These are phyloP conservation scores for Scaeva pyrastri DNA, from an alignment of 2,888 invertebrate species.

Conservation along the genomic window DNA sequence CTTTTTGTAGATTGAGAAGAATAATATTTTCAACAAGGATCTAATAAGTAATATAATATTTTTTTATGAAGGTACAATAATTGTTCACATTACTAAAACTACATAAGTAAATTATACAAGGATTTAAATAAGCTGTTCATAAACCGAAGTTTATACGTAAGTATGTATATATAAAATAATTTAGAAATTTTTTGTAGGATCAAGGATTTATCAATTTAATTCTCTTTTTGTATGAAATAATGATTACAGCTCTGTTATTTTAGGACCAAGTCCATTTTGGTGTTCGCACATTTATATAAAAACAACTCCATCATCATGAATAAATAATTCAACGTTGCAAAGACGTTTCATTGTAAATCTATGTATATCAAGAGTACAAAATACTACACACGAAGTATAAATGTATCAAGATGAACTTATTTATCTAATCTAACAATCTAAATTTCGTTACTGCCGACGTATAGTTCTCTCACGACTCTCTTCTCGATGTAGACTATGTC, in stretches of 20 bases:
- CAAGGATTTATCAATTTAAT: constrained; percentile 22
- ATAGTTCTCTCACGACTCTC: constrained; percentile 88
- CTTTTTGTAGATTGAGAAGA: constrained; percentile 27
- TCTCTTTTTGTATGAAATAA: constrained; percentile 29
- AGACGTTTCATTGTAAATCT: constrained; percentile 41
- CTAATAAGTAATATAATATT: constrained; percentile 63
- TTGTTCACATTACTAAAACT: constrained; percentile 39
- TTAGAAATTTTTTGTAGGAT: constrained; percentile 36
- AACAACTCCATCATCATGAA: constrained; percentile 52
- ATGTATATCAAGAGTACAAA: constrained; percentile 70
- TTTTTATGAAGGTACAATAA: constrained; percentile 62
- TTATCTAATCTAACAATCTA: constrained; percentile 36
- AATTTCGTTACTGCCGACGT: constrained; percentile 81
- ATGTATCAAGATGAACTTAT: constrained; percentile 49
- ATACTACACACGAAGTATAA: constrained; percentile 60
- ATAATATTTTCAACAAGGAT: constrained; percentile 55
- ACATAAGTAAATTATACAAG: constrained; percentile 56
- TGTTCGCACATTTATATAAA: constrained; percentile 54
- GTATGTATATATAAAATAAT: constrained; percentile 39
- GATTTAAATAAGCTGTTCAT: constrained; percentile 31
- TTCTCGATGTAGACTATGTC: constrained; percentile 87
- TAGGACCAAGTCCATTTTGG: constrained; percentile 50
- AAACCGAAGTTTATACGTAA: constrained; percentile 19
- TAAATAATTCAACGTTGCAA: constrained; percentile 63
- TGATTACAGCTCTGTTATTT: constrained; percentile 36